Percentiles rank a stretch among this genome's conserved stretches.
Conservation (phyloP, 2,113 vertebrate genomes). For the Clupea harengus region DNA sequence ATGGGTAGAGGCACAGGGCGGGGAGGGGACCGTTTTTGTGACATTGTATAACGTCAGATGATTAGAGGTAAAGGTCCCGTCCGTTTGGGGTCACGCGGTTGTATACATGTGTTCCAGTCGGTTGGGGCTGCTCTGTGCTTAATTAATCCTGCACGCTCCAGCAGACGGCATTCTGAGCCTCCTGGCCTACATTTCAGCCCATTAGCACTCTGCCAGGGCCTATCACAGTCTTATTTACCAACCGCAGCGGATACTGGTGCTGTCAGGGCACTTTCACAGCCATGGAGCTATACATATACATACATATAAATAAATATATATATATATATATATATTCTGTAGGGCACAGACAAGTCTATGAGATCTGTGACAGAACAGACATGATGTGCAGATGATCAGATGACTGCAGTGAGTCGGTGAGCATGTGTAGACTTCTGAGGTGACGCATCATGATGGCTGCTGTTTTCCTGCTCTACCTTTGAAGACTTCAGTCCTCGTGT, state of each 20-base stretch:
- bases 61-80: background rate
- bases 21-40: background rate
- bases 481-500: background rate
- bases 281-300: background rate
- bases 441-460: background rate
- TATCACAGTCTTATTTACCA: background rate
- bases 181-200: background rate
- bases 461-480: background rate
- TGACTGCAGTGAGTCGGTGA: background rate
- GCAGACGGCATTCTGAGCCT: background rate
- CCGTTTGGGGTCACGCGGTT: background rate
- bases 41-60: background rate
- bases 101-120: background rate
- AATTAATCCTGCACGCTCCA: no score
- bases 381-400: background rate
- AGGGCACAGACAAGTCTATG: background rate
- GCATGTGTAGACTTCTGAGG: background rate
- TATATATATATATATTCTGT: background rate
- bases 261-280: background rate
- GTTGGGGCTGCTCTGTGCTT: background rate
- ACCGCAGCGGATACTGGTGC: background rate
- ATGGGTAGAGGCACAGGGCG: background rate
- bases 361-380: background rate
- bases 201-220: background rate
- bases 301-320: background rate